These are phyloP conservation scores for Agonopterix subpropinquella DNA, from an alignment of 2,888 invertebrate species.

Conservation along the genomic window DNA sequence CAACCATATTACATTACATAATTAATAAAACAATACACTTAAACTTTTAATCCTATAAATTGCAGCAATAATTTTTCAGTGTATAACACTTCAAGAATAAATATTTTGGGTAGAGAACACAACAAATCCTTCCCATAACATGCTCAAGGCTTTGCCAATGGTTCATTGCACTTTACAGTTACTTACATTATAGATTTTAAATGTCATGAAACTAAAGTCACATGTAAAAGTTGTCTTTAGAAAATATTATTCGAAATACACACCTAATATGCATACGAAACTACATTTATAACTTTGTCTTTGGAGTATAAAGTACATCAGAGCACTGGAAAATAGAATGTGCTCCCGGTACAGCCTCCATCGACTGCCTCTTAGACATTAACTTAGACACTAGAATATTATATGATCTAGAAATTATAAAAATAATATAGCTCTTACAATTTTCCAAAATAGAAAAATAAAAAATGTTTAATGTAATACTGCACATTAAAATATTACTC, in stretches of 20 bases:
- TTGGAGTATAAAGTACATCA: conserved; percentile 46
- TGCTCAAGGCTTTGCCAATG: conserved; percentile 63
- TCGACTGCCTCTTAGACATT: conserved; percentile 37
- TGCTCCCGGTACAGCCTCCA: conserved; percentile 36
- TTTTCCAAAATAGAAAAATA: conserved; percentile 60
- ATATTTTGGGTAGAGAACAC: conserved; percentile 50
- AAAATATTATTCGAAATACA: conserved; percentile 36
- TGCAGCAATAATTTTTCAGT: conserved; percentile 50
- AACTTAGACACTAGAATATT: conserved; percentile 34
- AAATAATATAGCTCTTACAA: conserved; percentile 64
- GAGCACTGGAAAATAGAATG: conserved; percentile 39
- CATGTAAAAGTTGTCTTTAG: conserved; percentile 35
- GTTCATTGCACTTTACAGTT: conserved; percentile 62
- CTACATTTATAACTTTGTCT: conserved; percentile 31
- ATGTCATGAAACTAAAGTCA: conserved; percentile 35
- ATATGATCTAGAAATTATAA: conserved; percentile 53
- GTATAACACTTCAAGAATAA: conserved; percentile 60
- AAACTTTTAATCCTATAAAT: conserved; percentile 34
- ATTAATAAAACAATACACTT: conserved; percentile 16
- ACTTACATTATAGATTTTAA: conserved; percentile 27
- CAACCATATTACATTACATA: conserved; percentile 25
- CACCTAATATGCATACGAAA: conserved; percentile 23
- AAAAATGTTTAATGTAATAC: conserved; percentile 64
- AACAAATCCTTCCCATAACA: conserved; percentile 50
- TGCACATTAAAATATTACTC: conserved; percentile 62